Percentiles rank a stretch among this genome's conserved stretches.
Evolutionary conservation across 1,140 invertebrate genomes (phyloP).

Genomic region (Holotrichia oblita): DNA sequence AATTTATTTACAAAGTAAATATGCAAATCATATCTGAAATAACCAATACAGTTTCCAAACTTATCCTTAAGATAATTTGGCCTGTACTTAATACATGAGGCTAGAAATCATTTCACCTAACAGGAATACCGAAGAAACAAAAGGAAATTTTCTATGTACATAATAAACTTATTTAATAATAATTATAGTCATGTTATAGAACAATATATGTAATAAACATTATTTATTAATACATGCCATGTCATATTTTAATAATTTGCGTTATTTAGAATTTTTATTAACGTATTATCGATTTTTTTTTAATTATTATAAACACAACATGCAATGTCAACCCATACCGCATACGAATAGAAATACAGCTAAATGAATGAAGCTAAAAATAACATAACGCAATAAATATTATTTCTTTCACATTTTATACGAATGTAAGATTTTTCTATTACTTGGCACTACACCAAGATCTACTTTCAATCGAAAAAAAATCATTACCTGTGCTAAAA

Average conservation of each 20-base stretch:
- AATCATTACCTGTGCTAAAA: slow-evolving; percentile 5
- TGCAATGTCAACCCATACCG: not conserved
- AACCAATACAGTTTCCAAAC: slow-evolving; percentile 13
- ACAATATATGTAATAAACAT: slow-evolving; percentile 28
- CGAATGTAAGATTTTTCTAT: not conserved
- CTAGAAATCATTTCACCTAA: not conserved
- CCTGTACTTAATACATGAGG: not conserved
- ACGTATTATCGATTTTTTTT: not conserved
- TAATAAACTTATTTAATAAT: no score
- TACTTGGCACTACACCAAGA: not conserved
- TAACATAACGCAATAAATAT: not conserved
- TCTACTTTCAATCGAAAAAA: not conserved
- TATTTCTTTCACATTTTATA: not conserved
- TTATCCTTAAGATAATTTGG: slow-evolving; percentile 22
- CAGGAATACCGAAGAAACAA: not conserved
- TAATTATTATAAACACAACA: not conserved
- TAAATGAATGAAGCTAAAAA: slow-evolving; percentile 12
- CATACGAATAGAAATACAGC: not conserved
- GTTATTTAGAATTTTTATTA: not conserved
- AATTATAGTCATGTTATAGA: not conserved
- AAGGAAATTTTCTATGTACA: no score
- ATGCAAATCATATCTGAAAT: not conserved
- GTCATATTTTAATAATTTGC: not conserved
- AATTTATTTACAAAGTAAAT: not conserved
- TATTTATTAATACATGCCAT: slow-evolving; percentile 24